phyloP scores from a whole-genome alignment of 1,140 invertebrate genomes.

The Pteromalus puparum region DNA sequence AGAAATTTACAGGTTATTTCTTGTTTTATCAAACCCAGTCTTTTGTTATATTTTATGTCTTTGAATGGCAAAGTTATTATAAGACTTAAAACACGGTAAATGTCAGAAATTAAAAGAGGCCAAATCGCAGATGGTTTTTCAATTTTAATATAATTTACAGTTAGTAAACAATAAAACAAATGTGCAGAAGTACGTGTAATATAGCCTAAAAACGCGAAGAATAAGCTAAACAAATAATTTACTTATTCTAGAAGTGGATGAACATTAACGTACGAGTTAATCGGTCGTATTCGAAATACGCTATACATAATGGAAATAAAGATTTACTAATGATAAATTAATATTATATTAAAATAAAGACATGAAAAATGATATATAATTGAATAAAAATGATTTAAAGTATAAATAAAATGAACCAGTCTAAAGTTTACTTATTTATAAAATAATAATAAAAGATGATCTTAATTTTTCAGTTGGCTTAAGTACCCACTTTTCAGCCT shows the following conservation, averaged over 20 bases:
- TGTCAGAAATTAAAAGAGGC: constrained; percentile 55
- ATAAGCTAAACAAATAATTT: constrained; percentile 45
- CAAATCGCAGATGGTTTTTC: constrained; percentile 63
- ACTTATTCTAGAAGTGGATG: constrained; percentile 54
- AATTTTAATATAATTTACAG: constrained; percentile 53
- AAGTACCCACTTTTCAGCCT: no score
- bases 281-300: constrained; percentile 64
- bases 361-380: constrained; percentile 45
- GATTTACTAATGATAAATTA: constrained; percentile 67
- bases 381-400: constrained; percentile 49
- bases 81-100: constrained; percentile 45
- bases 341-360: constrained; percentile 55
- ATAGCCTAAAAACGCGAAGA: constrained; percentile 62
- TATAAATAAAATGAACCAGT: constrained; percentile 42
- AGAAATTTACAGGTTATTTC: constrained; percentile 51
- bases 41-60: constrained; percentile 42
- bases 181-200: constrained; percentile 63
- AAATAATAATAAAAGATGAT: no score
- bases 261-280: constrained; percentile 52
- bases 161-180: constrained; percentile 56
- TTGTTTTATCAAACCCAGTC: constrained; percentile 32
- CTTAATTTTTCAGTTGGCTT: no score
- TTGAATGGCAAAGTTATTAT: constrained; percentile 46
- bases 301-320: constrained; percentile 68
- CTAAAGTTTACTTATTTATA: not conserved